phyloP scores from a whole-genome alignment of 2,113 vertebrate genomes.

The Carassius gibelio region DNA sequence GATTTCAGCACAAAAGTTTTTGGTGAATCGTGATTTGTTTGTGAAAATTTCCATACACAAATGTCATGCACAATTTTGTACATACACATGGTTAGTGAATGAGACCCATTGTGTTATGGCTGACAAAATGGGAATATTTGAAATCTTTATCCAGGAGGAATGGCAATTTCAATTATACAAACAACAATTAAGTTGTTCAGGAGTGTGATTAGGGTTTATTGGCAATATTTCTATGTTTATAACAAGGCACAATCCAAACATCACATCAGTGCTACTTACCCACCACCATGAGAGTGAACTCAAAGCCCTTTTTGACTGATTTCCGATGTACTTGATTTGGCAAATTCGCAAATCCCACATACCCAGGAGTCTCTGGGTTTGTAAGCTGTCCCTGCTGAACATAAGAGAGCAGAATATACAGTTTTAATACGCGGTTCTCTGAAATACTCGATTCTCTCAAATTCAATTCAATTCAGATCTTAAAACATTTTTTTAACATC shows the following conservation, averaged over 20 bases:
- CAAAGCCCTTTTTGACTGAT: slow-evolving; percentile 98
- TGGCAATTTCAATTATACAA: neutral
- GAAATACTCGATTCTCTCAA: neutral
- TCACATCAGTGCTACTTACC: slow-evolving; percentile 79
- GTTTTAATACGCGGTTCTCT: neutral
- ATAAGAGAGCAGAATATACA: slow-evolving; percentile 27
- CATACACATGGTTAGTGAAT: neutral
- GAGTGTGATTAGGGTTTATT: neutral
- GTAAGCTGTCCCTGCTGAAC: slow-evolving; percentile 87
- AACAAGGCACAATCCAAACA: neutral
- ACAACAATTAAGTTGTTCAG: neutral
- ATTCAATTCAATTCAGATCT: neutral
- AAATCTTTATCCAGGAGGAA: neutral
- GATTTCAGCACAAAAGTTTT: neutral
- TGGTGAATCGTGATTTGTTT: neutral
- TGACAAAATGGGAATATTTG: neutral
- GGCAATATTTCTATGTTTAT: slow-evolving; percentile 2
- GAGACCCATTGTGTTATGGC: neutral
- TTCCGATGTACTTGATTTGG: slow-evolving; percentile 99
- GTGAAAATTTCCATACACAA: neutral
- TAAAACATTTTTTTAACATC: neutral
- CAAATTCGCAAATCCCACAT: slow-evolving; percentile 97
- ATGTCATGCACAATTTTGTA: neutral
- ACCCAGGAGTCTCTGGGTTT: slow-evolving; percentile 96
- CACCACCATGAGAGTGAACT: slow-evolving; percentile 98